These are phyloP conservation scores for Micrastur ruficollis DNA, from an alignment of 2,797 vertebrate genomes.

Conservation along the genomic window DNA sequence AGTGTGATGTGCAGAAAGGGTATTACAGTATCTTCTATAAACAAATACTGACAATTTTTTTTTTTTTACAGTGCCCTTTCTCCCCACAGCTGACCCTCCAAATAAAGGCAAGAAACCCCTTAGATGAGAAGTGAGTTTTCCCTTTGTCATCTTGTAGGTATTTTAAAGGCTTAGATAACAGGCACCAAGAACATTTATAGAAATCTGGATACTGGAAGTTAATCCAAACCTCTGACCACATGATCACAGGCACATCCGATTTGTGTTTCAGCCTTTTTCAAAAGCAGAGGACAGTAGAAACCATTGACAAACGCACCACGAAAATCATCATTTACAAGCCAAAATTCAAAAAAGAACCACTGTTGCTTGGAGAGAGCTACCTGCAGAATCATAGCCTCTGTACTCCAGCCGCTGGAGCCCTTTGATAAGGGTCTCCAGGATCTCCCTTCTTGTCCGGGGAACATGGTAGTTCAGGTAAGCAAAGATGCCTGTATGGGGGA, in stretches of 20 bases:
- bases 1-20: background rate
- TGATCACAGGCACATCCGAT: background rate
- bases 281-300: background rate
- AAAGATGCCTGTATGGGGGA: constrained; percentile 87
- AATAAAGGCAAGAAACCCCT: background rate
- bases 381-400: constrained; percentile 96
- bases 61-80: background rate
- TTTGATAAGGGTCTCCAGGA: constrained; percentile 96
- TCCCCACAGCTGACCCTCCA: background rate
- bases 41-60: background rate
- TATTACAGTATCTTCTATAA: background rate
- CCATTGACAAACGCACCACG: fast-evolving
- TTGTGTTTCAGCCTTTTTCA: background rate
- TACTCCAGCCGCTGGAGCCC: constrained; percentile 95
- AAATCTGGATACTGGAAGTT: background rate
- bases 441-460: constrained; percentile 91
- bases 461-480: constrained; percentile 99
- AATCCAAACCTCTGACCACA: background rate
- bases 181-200: background rate
- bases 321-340: fast-evolving
- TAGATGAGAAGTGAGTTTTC: background rate
- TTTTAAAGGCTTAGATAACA: background rate
- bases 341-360: fast-evolving
- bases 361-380: constrained; percentile 40
- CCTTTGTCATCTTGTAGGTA: background rate